Base-by-base conservation (phyloP, 2,113 vertebrate genomes). In the Hippolais icterina region DNA sequence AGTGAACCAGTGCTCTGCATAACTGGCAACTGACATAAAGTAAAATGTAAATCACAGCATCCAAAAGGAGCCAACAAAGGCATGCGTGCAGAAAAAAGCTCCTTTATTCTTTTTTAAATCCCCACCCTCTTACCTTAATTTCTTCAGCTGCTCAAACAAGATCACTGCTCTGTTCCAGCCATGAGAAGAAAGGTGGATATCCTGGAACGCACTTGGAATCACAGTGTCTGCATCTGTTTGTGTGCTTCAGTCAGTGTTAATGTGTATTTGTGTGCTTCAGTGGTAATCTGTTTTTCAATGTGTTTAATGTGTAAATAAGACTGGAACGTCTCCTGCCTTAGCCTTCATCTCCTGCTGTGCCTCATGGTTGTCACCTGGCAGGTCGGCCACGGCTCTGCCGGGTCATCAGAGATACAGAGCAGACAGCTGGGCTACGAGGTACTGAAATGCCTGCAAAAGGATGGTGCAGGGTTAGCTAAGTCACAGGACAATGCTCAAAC, bases 341-440 rank as follows among this genome's bases (percentile, higher is more conserved):
- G 41, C 27, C 41, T 69, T 69, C 31, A 23, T 15, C 18, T 76
- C 41, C 41, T 33, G 35, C 47, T 27, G 41, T 11, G 54, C 35
- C 14, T 47, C 47, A 33, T 12, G 4, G 47, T 11, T 31, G 54
- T 49, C 79, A 41, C 41, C 29, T 21, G 42, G 29, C 35, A 17
- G 75, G 31, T n/a, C 10, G 0, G 2, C 25, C 1, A 5, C 0
- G 19, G 79, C 63, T 18, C 18, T 7, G 53, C 20, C 0, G 2
- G 25, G 57, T 46, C 59, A 4, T 35, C 10, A 14, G 13, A 54
- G 63, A 22, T 10, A 2, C 27, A 14, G 37, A 29, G 21, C 15
- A 44, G 56, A 42, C 19, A 17, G 31, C 28, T 20, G 56, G 22
- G 28, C 19, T 13, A 15, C 0, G 0, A 49, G 46, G 33, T 17